A percentile compares a stretch with the other conserved stretches of the same genome.
phyloP scores from a whole-genome alignment of 2,113 vertebrate genomes.

The Enhydra lutris region DNA sequence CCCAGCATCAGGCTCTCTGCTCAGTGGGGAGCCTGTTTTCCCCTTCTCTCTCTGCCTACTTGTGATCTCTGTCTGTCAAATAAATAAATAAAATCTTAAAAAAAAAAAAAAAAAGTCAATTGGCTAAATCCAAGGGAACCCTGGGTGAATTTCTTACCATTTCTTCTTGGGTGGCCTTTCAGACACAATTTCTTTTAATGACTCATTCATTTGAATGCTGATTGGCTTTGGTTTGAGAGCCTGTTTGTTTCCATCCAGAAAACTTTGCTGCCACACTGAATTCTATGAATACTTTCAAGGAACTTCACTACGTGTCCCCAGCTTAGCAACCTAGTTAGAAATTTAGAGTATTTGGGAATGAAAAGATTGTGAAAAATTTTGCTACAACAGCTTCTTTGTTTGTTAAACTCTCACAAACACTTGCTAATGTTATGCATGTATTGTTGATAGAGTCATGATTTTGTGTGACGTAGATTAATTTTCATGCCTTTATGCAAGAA shows the following conservation, averaged over 20 bases:
- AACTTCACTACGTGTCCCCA: background rate
- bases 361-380: background rate
- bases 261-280: conserved; percentile 32
- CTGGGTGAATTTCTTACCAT: background rate
- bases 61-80: too few species aligned
- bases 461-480: background rate
- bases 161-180: conserved; percentile 43
- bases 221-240: background rate
- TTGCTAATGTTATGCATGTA: background rate
- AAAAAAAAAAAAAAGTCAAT: background rate
- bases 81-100: too few species aligned
- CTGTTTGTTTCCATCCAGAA: conserved; percentile 20
- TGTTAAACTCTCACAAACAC: background rate
- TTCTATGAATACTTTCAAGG: conserved; percentile 28
- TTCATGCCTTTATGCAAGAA: conserved; percentile 10
- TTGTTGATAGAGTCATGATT: background rate
- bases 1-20: too few species aligned
- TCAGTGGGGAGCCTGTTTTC: too few species aligned
- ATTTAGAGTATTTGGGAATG: conserved; percentile 7
- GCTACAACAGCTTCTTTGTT: background rate
- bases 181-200: conserved; percentile 2
- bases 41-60: too few species aligned
- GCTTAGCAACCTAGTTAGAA: background rate
- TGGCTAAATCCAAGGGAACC: background rate
- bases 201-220: background rate